Evolutionary conservation across 1,140 invertebrate species (phyloP).

Genomic region (Pseudomyrmex sp.): DNA sequence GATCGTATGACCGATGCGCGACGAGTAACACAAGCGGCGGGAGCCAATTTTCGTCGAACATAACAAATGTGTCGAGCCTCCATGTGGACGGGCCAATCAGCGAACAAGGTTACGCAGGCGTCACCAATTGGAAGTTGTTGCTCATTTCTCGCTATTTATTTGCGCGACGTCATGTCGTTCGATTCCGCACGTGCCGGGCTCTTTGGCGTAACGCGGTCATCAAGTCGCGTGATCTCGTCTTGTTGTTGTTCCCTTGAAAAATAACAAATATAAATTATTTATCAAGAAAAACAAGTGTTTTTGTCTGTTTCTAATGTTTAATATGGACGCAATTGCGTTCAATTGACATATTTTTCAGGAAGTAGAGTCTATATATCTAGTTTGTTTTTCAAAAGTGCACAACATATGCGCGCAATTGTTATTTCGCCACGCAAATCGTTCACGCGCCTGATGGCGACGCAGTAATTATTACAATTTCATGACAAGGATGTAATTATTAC

Average conservation of each 20-base stretch:
- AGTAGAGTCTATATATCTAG: too few species aligned
- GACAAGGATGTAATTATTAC: too few species aligned
- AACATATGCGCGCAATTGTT: too few species aligned
- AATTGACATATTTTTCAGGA: too few species aligned
- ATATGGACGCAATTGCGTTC: background rate
- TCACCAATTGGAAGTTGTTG: background rate
- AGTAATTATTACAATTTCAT: too few species aligned
- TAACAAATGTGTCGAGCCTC: slow-evolving; percentile 11
- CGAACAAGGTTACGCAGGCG: background rate
- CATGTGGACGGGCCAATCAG: background rate
- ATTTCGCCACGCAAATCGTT: too few species aligned
- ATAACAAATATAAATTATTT: background rate
- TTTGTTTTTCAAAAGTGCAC: too few species aligned
- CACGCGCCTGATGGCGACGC: too few species aligned
- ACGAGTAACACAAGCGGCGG: background rate
- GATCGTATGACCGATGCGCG: too few species aligned
- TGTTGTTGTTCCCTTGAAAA: background rate
- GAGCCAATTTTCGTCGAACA: slow-evolving; percentile 18
- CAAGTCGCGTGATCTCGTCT: background rate
- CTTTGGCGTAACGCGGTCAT: background rate
- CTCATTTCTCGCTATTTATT: slow-evolving; percentile 14
- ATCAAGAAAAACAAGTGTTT: background rate
- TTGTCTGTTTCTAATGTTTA: too few species aligned
- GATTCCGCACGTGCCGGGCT: background rate
- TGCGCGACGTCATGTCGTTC: slow-evolving; percentile 10